Percentiles rank a stretch among this genome's conserved stretches.
Evolutionary conservation across 2,888 invertebrate species (phyloP).

Genomic region (Meloe dianella): DNA sequence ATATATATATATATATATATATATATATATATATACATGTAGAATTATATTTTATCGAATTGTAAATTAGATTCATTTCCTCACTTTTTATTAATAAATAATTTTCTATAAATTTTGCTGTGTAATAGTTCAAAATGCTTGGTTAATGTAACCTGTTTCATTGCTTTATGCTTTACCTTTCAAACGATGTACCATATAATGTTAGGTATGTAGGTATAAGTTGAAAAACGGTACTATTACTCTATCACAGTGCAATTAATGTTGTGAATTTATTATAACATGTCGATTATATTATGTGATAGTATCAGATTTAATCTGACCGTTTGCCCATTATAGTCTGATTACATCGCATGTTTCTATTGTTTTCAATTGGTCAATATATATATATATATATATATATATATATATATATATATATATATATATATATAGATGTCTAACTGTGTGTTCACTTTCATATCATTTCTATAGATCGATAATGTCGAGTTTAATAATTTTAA

Average conservation of each 20-base stretch:
- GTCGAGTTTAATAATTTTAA: conserved; percentile 3
- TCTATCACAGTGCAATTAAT: conserved; percentile 40
- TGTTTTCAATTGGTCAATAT: conserved; percentile 10
- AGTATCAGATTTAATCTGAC: conserved; percentile 31
- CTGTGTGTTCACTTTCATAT: conserved; percentile 12
- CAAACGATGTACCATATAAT: background rate
- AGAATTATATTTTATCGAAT: background rate
- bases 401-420: too few relatives aligned
- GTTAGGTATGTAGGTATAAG: background rate
- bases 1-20: too few relatives aligned
- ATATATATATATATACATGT: too few relatives aligned
- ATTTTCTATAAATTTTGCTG: background rate
- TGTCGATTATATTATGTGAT: conserved; percentile 36
- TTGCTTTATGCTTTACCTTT: background rate
- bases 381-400: too few relatives aligned
- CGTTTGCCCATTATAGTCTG: conserved; percentile 21
- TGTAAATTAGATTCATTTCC: conserved; percentile 1
- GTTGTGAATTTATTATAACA: conserved; percentile 40
- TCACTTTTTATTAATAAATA: background rate
- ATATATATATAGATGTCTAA: too few relatives aligned
- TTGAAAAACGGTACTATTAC: conserved; percentile 28
- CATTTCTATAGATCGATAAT: background rate
- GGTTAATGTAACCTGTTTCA: background rate
- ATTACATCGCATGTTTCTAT: conserved; percentile 15
- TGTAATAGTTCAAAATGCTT: conserved; percentile 12